Evolutionary conservation across 1,140 invertebrate genomes (phyloP).

Genomic region (Euura saliciscinereae): DNA sequence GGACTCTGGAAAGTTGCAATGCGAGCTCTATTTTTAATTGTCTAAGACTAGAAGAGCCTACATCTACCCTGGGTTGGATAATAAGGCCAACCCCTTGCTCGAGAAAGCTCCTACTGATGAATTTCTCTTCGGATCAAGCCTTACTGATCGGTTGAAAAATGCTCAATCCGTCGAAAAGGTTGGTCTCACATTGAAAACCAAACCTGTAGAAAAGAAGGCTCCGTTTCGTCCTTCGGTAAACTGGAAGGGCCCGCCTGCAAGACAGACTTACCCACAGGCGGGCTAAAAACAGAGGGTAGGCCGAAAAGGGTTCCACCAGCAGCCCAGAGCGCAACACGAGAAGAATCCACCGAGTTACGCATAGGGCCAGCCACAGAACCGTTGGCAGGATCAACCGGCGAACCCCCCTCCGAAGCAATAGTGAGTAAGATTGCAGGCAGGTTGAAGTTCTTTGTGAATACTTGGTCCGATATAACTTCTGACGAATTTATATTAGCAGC

Average conservation of each 20-base stretch:
- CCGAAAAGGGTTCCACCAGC: no score
- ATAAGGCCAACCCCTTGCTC: slow-evolving; percentile 28
- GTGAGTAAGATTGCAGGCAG: not conserved
- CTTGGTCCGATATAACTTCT: not conserved
- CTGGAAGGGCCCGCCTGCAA: not conserved
- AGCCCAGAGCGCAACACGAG: no score
- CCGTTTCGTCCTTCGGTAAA: not conserved
- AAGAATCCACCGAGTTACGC: no score
- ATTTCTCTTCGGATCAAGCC: slow-evolving; percentile 29
- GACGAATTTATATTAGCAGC: not conserved
- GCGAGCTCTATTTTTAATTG: slow-evolving; percentile 23
- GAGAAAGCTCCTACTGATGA: slow-evolving; percentile 30
- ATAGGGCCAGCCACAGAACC: no score
- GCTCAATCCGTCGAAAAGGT: slow-evolving; percentile 12
- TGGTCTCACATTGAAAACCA: not conserved
- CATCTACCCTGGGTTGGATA: slow-evolving; percentile 13
- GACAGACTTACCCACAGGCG: no score
- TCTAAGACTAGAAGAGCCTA: slow-evolving; percentile 19
- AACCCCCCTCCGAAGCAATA: not conserved
- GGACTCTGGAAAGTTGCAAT: slow-evolving; percentile 4
- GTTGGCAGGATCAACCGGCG: no score
- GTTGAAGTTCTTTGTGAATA: not conserved
- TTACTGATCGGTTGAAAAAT: slow-evolving; percentile 9
- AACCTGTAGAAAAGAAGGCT: not conserved
- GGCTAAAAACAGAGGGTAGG: no score